phyloP scores from a whole-genome alignment of 2,113 vertebrate genomes.

The Trochalopteron elliotii region DNA sequence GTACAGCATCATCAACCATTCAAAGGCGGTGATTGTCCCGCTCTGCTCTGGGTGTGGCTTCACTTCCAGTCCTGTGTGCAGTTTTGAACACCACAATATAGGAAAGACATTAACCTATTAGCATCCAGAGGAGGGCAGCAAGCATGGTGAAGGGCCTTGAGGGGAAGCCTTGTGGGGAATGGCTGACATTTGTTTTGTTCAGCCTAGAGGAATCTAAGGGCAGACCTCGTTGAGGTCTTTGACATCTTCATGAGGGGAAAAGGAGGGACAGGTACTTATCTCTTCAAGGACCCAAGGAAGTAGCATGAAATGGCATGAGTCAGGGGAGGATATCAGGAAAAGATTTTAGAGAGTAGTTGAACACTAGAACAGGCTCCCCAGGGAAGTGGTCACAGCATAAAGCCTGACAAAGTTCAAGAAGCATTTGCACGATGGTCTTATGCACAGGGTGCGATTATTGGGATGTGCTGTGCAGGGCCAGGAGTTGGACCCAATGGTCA shows the following conservation, averaged over 20 bases:
- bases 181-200: neutral
- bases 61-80: neutral
- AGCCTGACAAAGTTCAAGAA: neutral
- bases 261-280: neutral
- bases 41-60: neutral
- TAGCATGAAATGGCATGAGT: neutral
- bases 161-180: neutral
- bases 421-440: neutral
- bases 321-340: neutral
- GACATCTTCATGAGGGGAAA: neutral
- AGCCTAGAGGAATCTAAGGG: neutral
- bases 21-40: accelerated
- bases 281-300: neutral
- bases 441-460: neutral
- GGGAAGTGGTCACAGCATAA: neutral
- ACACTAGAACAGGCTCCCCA: neutral
- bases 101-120: neutral
- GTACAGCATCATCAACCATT: neutral
- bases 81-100: neutral
- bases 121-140: neutral
- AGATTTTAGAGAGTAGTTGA: neutral
- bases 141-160: neutral
- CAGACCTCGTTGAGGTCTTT: neutral
- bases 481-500: neutral
- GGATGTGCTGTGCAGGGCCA: neutral